Base-by-base conservation (phyloP, 2,113 vertebrate species). In the Caracal caracal region DNA sequence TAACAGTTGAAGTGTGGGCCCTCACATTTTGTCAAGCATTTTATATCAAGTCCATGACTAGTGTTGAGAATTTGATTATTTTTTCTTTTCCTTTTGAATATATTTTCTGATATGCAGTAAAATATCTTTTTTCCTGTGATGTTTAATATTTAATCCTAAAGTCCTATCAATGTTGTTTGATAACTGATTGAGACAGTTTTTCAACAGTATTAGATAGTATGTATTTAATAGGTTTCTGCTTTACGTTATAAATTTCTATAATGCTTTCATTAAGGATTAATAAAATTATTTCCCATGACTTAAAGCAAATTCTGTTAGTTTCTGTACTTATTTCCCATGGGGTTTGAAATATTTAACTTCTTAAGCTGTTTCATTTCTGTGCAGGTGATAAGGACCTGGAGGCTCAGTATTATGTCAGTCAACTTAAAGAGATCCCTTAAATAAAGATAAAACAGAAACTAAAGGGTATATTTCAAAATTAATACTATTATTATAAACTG, bases 261-360 rank as follows among this genome's bases (percentile, higher is more conserved):
- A 66, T 95, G 53, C 26, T 90, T 85, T 87, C 49, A 30, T 49
- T 92, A 35, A 82, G 33, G 5, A 59, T 89, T 91, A 66, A 80
- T 66, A 70, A 75, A 80, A 61, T 35, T 78, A 68, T 93, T 96
- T 93, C 85, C 26, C 33, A 35, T 63, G 10, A 88, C 37, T 63
- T 92, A 65, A 90, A 87, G 10, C 28, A 88, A 35, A 89, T 22
- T 93, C 15, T 59, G 16, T 75, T 81, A 92, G 28, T 78, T 80
- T 94, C 63, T 96, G 1, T 90, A 63, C 49, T 89, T 95, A 51
- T 28, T 87, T 19, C 37, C 19, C 22, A 35, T 28, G 12, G 33
- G 12, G 5, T 90, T 96, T 93, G 37, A 82, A 88, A 91, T 85
- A 85, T 53, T 94, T 93, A 82, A 92, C 59, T 90, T 93, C 24